phyloP scores from a whole-genome alignment of 1,140 invertebrate species.

The Drosophila nigrodunni region DNA sequence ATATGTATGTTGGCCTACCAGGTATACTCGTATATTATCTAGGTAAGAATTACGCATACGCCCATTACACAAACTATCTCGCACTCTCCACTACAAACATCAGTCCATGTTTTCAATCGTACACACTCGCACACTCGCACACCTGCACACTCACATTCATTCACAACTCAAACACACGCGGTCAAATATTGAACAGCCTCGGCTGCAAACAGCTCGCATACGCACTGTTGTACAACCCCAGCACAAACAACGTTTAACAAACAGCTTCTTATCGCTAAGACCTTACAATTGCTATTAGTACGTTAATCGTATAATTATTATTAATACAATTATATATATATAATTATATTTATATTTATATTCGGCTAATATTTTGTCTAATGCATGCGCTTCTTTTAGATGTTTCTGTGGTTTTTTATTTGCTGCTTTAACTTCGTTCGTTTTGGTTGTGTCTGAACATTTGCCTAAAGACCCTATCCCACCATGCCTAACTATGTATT shows the following conservation, averaged over 20 bases:
- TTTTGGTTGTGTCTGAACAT: slow-evolving; percentile 23
- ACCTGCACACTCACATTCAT: background rate
- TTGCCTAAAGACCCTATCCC: slow-evolving; percentile 20
- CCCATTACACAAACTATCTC: slow-evolving; percentile 2
- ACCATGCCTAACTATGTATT: slow-evolving; percentile 57
- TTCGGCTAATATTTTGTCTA: slow-evolving; percentile 72
- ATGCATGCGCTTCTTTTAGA: slow-evolving; percentile 54
- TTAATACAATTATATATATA: slow-evolving; percentile 39
- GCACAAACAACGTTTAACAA: slow-evolving; percentile 63
- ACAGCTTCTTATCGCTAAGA: slow-evolving; percentile 63
- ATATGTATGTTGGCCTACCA: slow-evolving; percentile 57
- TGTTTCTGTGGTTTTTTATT: slow-evolving; percentile 25
- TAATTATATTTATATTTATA: slow-evolving; percentile 44
- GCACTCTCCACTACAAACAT: slow-evolving; percentile 43
- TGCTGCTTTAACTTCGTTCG: slow-evolving; percentile 38
- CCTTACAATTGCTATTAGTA: slow-evolving; percentile 58
- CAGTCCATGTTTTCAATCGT: slow-evolving; percentile 56
- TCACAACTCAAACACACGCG: slow-evolving; percentile 1
- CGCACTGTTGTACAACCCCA: slow-evolving; percentile 41
- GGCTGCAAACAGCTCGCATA: slow-evolving; percentile 47
- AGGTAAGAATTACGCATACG: slow-evolving; percentile 25
- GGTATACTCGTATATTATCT: slow-evolving; percentile 55
- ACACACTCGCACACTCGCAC: slow-evolving; percentile 24
- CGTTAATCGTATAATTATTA: slow-evolving; percentile 39
- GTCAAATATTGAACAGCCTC: background rate